Conservation (phyloP, 2,888 invertebrate species). For the Hyles lineata region DNA sequence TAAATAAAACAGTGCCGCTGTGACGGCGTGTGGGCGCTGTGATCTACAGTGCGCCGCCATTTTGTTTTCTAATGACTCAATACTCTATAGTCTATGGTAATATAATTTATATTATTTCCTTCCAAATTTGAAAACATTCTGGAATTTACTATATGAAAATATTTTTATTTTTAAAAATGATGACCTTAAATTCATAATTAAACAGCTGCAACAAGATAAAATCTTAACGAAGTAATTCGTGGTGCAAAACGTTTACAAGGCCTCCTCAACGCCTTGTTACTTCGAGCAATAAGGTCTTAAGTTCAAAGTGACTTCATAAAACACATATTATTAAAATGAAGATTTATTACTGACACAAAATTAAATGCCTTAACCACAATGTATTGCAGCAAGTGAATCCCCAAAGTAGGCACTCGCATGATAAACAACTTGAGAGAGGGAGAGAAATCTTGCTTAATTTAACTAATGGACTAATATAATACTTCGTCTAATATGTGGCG, state of each 20-base stretch:
- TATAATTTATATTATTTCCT: slow-evolving; percentile 3
- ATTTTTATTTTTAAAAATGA: neutral
- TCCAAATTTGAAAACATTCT: slow-evolving; percentile 32
- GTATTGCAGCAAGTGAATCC: slow-evolving; percentile 70
- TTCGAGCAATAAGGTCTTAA: slow-evolving; percentile 26
- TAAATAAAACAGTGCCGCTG: slow-evolving; percentile 70
- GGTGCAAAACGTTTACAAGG: slow-evolving; percentile 14
- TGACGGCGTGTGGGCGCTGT: slow-evolving; percentile 72
- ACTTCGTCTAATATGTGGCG: slow-evolving; percentile 55
- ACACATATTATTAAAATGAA: slow-evolving; percentile 69
- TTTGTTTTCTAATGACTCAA: slow-evolving; percentile 82
- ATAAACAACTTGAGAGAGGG: slow-evolving; percentile 78
- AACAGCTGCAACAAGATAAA: slow-evolving; percentile 10
- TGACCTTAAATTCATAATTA: slow-evolving; percentile 1
- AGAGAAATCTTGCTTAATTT: slow-evolving; percentile 81
- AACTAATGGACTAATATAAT: slow-evolving; percentile 78
- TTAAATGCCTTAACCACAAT: slow-evolving; percentile 81
- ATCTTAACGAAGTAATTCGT: slow-evolving; percentile 21
- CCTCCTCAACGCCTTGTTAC: slow-evolving; percentile 17
- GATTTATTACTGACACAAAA: slow-evolving; percentile 71
- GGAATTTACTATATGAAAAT: neutral
- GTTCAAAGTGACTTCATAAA: slow-evolving; percentile 33
- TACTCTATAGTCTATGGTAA: slow-evolving; percentile 47
- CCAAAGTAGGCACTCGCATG: slow-evolving; percentile 67
- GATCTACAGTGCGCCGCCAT: slow-evolving; percentile 71